Evolutionary conservation across 2,797 vertebrate species (phyloP), one percentile per base, ranked within the genome.

Genomic region (Phoxinus dragarum): DNA sequence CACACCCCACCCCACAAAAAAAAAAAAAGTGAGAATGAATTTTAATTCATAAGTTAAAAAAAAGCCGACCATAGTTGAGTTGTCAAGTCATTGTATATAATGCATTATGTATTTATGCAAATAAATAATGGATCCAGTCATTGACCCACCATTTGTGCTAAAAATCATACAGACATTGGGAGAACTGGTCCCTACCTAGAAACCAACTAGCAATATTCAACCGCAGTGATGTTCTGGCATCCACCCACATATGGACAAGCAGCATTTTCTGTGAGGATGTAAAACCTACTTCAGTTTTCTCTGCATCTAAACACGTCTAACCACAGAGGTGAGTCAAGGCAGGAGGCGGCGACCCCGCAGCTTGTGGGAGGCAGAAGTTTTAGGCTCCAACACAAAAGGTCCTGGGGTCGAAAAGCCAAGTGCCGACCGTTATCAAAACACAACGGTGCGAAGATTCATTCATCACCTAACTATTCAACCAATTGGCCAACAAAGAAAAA

Each of bases 401-500:
- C 61, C 54, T 31, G 74, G 66, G 81, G 87, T 88, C 86, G 72
- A 84, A 74, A 86, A 75, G 87, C 59, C 73, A 83, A 89, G 83
- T 71, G 84, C 83, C 64, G 85, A 89, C 83, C 59, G 81, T 81
- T 64, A 86, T 89, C 88, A 84, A 74, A 82, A 52, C 38, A 81
- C 71, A 82, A 75, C 21, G 36, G 76, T 40, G 82, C 27, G 27
- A 82, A 31, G 36, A 64, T 67, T 49, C 86, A 86, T 89, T 85
- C 76, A 84, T 90, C 89, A 85, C 84, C 67, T 85, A 85, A 81
- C 84, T 42, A 83, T 86, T 86, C 88, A 86, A 83, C 40, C 56
- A 52, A 80, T 64, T 69, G 72, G 69, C 49, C 31, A 82, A 56
- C 73, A 52, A 72, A 56, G 73, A 77, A 86, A 84, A 87, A 82